Base-by-base conservation (phyloP, 2,113 vertebrate genomes). In the Triplophysa tibetana region DNA sequence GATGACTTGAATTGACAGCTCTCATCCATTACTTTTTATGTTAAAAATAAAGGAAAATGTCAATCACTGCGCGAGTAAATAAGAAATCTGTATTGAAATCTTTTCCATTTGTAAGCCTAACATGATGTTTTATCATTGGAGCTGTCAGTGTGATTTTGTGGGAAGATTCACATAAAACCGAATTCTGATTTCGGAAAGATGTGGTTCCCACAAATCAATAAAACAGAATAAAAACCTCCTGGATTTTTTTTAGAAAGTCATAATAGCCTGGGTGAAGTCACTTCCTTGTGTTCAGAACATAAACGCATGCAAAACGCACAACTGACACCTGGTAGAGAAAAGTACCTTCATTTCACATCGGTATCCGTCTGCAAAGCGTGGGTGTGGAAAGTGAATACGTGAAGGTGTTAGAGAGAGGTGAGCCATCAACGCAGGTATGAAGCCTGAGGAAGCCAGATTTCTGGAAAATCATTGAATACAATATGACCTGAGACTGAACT, bases 401-500 rank as follows among this genome's bases (percentile, higher is more conserved):
- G 60, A n/a, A 6, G n/a, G 56, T 43, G 70, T 80, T 33, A 24
- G 16, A 58, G 17, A 45, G 50, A 68, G 67, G 79, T 81, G 76
- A 78, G 73, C 43, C 77, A 69, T 75, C 54, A 79, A 63, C 78
- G 66, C 56, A 29, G 77, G 81, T 61, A 74, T 77, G 72, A 72
- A 81, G 52, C 78, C 78, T 63, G 76, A 70, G 79, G 83, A 79
- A 84, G 80, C 45, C 33, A 23, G 67, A 62, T 72, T 70, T 26
- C 75, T 73, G 78, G 23, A 65, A 79, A 69, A 79, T 68, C 61
- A 56, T 65, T 56, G 70, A 81, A 81, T 24, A 24, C 75, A 84
- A 33, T 72, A 77, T 85, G 77, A 80, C 84, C 84, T 67, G 16
- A 33, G 23, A 26, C 26, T 85, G 84, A 85, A 82, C 84, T 77